Conservation (phyloP, 2,888 invertebrate genomes). For the Pachymerium ferrugineum region DNA sequence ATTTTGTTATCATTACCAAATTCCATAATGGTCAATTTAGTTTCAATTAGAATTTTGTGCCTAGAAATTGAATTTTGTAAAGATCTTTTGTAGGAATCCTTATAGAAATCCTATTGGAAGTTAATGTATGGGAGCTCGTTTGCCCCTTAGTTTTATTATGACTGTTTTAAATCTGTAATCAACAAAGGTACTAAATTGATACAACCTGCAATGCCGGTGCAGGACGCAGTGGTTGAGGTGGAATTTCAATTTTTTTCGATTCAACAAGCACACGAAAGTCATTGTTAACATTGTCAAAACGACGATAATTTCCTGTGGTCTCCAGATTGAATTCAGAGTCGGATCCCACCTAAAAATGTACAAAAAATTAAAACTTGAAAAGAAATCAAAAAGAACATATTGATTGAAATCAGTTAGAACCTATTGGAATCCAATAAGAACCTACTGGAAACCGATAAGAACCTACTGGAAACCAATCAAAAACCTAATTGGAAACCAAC, state of each 20-base stretch:
- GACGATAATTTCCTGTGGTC: slow-evolving; percentile 59
- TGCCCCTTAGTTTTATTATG: too few relatives aligned
- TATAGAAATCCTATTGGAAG: too few relatives aligned
- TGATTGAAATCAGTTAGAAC: background rate
- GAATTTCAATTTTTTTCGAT: slow-evolving; percentile 32
- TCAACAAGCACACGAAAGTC: slow-evolving; percentile 46
- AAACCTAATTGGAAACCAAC: background rate
- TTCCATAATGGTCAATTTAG: too few relatives aligned
- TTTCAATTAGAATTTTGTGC: too few relatives aligned
- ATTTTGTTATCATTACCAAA: too few relatives aligned
- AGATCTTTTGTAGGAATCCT: too few relatives aligned
- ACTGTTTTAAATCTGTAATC: too few relatives aligned
- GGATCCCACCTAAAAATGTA: slow-evolving; percentile 55
- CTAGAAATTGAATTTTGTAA: too few relatives aligned
- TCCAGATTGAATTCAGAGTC: slow-evolving; percentile 60
- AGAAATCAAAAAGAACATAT: background rate
- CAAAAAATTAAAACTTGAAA: background rate
- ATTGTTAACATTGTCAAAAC: slow-evolving; percentile 60
- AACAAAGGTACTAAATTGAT: too few relatives aligned
- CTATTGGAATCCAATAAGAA: too few relatives aligned
- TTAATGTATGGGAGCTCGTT: too few relatives aligned
- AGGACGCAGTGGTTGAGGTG: slow-evolving; percentile 42
- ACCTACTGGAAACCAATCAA: background rate
- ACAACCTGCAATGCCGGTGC: slow-evolving; percentile 39
- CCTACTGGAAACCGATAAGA: too few relatives aligned